A percentile compares a stretch with the other conserved stretches of the same genome.
Conservation (phyloP, 2,113 vertebrate genomes). For the Anthoscopus minutus region DNA sequence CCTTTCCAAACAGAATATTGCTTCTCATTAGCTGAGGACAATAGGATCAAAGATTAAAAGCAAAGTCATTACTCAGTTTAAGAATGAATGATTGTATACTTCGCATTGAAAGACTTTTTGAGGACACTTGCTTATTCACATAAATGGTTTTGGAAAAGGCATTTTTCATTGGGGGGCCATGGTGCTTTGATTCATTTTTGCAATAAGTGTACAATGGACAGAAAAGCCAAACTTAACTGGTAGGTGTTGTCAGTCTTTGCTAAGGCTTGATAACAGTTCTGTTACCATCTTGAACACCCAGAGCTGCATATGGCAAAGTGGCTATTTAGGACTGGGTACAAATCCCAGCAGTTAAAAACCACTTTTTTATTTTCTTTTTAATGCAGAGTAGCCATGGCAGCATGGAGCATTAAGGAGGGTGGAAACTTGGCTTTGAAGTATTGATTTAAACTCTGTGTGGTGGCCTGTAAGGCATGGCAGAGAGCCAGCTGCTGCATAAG, state of each 20-base stretch:
- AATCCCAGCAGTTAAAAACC: neutral
- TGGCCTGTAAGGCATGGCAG: neutral
- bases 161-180: neutral
- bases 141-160: neutral
- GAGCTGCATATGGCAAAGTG: neutral
- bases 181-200: neutral
- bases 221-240: neutral
- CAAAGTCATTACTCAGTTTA: neutral
- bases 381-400: neutral
- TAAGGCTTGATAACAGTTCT: neutral
- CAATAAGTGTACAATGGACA: neutral
- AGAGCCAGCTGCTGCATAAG: accelerated
- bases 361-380: neutral
- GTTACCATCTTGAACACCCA: neutral
- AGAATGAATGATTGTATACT: neutral
- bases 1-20: neutral
- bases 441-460: neutral
- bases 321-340: neutral
- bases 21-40: neutral
- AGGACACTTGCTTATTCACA: neutral
- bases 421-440: neutral
- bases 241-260: neutral
- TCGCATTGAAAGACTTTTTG: neutral
- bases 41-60: neutral
- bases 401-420: neutral